Conservation (phyloP, 1,140 invertebrate species). For the Drosophila parvula region DNA sequence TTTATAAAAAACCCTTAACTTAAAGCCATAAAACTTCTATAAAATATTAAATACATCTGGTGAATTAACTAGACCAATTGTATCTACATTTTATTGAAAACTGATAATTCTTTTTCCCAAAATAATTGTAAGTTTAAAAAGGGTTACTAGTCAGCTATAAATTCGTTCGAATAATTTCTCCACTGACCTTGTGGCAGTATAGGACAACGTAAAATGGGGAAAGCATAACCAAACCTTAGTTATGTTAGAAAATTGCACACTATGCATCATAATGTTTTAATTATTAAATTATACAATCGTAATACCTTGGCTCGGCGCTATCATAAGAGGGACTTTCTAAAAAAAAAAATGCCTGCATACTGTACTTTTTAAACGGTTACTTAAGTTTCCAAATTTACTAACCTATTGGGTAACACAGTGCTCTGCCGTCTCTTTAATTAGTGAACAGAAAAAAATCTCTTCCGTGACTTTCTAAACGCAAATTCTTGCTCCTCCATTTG, state of each 20-base stretch:
- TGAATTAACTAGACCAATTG: not conserved
- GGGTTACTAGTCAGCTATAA: not conserved
- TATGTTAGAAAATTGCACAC: constrained; percentile 1
- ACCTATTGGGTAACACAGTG: constrained; percentile 45
- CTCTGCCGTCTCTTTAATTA: constrained; percentile 29
- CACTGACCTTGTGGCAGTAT: not conserved
- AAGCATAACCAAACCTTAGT: constrained; percentile 15
- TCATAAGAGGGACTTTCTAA: constrained; percentile 6
- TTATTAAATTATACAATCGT: constrained; percentile 10
- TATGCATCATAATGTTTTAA: constrained; percentile 6
- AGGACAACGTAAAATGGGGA: not conserved
- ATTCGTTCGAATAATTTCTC: not conserved
- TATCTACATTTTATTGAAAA: no score
- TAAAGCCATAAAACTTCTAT: not conserved
- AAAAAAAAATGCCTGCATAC: not conserved
- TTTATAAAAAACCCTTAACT: not conserved
- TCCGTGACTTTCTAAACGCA: constrained; percentile 62
- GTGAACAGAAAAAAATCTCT: constrained; percentile 29
- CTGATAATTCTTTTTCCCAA: no score
- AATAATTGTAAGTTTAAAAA: no score
- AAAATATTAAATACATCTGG: not conserved
- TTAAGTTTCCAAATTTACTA: constrained; percentile 9
- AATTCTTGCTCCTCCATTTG: constrained; percentile 39
- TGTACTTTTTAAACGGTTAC: constrained; percentile 27
- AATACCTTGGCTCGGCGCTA: constrained; percentile 3